Evolutionary conservation across 2,113 vertebrate species (phyloP).

Genomic region (Synchiropus splendidus): DNA sequence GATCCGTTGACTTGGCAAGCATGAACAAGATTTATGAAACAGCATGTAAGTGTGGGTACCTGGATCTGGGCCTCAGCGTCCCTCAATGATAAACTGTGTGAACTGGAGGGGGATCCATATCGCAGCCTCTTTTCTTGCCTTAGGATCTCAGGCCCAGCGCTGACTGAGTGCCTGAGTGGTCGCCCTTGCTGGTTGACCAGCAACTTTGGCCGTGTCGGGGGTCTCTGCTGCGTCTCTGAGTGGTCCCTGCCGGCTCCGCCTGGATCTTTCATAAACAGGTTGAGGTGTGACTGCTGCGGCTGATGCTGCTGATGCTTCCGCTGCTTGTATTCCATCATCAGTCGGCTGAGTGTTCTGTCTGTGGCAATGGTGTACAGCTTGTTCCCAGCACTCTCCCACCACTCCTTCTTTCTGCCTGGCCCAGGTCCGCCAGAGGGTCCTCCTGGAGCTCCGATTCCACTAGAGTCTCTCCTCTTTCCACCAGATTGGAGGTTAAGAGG

Average conservation of each 20-base stretch:
- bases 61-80: slow-evolving; percentile 94
- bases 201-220: slow-evolving; percentile 63
- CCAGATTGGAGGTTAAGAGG: slow-evolving; percentile 47
- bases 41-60: slow-evolving; percentile 58
- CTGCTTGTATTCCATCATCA: slow-evolving; percentile 92
- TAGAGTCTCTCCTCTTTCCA: slow-evolving; percentile 57
- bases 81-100: slow-evolving; percentile 76
- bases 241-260: slow-evolving; percentile 61
- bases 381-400: slow-evolving; percentile 95
- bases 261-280: slow-evolving; percentile 76
- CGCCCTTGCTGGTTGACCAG: slow-evolving; percentile 77
- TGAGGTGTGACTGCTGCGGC: slow-evolving; percentile 38
- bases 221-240: slow-evolving; percentile 74
- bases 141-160: slow-evolving; percentile 86
- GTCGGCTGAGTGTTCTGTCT: slow-evolving; percentile 84
- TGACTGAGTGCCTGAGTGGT: slow-evolving; percentile 87
- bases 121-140: slow-evolving; percentile 84
- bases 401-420: slow-evolving; percentile 76
- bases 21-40: too few species aligned
- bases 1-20: too few species aligned
- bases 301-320: slow-evolving; percentile 82
- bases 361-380: slow-evolving; percentile 92
- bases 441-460: slow-evolving; percentile 58
- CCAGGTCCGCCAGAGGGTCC: slow-evolving; percentile 58
- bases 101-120: slow-evolving; percentile 85